Evolutionary conservation across 1,140 invertebrate species (phyloP).

Genomic region (Chelonus insularis): DNA sequence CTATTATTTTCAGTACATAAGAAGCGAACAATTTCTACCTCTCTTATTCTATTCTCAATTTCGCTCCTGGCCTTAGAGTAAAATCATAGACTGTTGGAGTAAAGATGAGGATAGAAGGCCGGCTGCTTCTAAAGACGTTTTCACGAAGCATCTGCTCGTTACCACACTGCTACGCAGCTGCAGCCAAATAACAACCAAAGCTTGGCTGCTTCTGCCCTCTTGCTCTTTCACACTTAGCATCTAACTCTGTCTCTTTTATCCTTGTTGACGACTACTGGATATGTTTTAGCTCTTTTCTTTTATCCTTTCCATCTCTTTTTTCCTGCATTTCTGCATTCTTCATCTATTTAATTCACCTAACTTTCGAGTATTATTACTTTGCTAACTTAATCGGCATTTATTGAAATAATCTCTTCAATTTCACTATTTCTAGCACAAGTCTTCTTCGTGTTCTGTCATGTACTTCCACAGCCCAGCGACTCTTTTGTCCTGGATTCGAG

Average conservation of each 20-base stretch:
- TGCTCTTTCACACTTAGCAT: constrained; percentile 22
- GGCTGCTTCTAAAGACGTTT: constrained; percentile 50
- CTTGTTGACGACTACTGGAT: not conserved
- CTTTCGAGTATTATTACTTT: constrained; percentile 8
- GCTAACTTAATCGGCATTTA: not conserved
- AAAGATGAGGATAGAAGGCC: constrained; percentile 30
- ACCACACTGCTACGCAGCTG: constrained; percentile 49
- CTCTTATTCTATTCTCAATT: not conserved
- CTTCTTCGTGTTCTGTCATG: constrained; percentile 25
- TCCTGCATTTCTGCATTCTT: constrained; percentile 5
- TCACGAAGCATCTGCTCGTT: constrained; percentile 52
- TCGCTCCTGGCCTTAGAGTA: not conserved
- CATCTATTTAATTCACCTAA: constrained; percentile 11
- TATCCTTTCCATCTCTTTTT: not conserved
- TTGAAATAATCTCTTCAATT: constrained; percentile 1
- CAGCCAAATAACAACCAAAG: constrained; percentile 52
- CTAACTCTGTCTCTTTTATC: constrained; percentile 2
- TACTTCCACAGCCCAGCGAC: constrained; percentile 33
- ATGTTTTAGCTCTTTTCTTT: not conserved
- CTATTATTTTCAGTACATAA: not conserved
- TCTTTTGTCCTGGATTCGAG: constrained; percentile 42
- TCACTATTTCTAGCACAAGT: not conserved
- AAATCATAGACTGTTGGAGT: not conserved
- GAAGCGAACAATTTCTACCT: not conserved
- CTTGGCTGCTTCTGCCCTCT: constrained; percentile 33